These are phyloP conservation scores for Epicauta chinensis DNA, from an alignment of 1,140 invertebrate species.

Conservation along the genomic window DNA sequence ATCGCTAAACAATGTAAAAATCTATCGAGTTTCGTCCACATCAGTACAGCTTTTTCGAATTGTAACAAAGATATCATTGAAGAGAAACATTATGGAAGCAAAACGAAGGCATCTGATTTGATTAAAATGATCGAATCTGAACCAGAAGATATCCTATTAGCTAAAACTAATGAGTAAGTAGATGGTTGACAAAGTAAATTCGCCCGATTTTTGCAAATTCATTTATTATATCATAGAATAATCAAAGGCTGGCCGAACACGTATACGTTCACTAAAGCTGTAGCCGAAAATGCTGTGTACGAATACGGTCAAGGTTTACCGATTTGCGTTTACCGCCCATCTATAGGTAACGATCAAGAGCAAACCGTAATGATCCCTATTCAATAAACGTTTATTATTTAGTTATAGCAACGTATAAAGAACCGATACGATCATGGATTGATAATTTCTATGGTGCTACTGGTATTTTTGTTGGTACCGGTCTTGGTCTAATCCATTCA, in stretches of 20 bases:
- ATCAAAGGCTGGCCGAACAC: conserved; percentile 56
- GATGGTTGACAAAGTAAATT: no score
- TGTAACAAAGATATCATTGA: conserved; percentile 46
- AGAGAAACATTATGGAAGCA: conserved; percentile 51
- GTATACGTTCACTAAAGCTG: conserved; percentile 58
- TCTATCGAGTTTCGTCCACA: conserved; percentile 49
- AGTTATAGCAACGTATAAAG: conserved; percentile 49
- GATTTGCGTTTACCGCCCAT: conserved; percentile 64
- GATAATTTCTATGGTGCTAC: conserved; percentile 72
- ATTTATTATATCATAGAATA: no score
- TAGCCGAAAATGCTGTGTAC: conserved; percentile 52
- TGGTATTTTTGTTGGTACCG: conserved; percentile 48
- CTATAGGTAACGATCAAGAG: conserved; percentile 49
- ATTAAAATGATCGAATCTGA: conserved; percentile 62
- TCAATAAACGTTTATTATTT: conserved; percentile 19
- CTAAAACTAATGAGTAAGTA: conserved; percentile 56
- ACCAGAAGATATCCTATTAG: conserved; percentile 55
- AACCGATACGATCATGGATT: conserved; percentile 60
- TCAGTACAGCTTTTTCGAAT: conserved; percentile 58
- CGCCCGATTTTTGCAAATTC: no score
- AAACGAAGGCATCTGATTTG: conserved; percentile 48
- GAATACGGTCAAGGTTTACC: conserved; percentile 49
- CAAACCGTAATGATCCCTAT: neutral
- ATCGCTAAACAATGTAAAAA: conserved; percentile 67
- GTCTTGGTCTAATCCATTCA: conserved; percentile 57